A percentile compares a stretch with the other conserved stretches of the same genome.
phyloP scores from a whole-genome alignment of 2,888 invertebrate genomes.

The Diplazon laetatorius region DNA sequence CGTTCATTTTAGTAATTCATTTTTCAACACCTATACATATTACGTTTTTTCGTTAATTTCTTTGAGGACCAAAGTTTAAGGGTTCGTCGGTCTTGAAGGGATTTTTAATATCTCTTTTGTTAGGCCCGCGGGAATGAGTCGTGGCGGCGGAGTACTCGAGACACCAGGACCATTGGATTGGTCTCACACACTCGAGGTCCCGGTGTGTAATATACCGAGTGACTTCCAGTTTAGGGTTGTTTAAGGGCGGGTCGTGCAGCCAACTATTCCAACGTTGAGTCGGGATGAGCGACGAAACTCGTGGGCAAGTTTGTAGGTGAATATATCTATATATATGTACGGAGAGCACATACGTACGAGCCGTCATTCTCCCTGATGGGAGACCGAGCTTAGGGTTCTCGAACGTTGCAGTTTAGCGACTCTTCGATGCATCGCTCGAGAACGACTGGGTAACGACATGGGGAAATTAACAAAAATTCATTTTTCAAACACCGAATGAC shows the following conservation, averaged over 20 bases:
- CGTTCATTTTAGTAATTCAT: no score
- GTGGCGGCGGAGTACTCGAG: slow-evolving; percentile 52
- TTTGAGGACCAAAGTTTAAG: no score
- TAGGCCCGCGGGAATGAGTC: not conserved
- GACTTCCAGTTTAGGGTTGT: slow-evolving; percentile 78
- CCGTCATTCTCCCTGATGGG: slow-evolving; percentile 33
- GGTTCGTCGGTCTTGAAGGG: slow-evolving; percentile 7
- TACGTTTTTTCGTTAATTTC: no score
- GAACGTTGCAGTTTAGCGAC: slow-evolving; percentile 57
- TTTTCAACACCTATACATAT: no score
- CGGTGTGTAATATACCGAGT: slow-evolving; percentile 66
- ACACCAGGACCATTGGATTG: slow-evolving; percentile 76
- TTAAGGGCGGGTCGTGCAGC: slow-evolving; percentile 72
- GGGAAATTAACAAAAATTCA: no score
- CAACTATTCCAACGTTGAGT: slow-evolving; percentile 46
- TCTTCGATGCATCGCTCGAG: slow-evolving; percentile 40
- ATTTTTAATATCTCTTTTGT: slow-evolving; percentile 31
- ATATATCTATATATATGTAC: no score
- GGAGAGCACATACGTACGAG: no score
- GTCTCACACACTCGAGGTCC: slow-evolving; percentile 79
- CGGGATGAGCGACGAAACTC: slow-evolving; percentile 52
- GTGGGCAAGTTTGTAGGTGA: slow-evolving; percentile 2
- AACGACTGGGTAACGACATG: no score
- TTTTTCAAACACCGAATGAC: not conserved
- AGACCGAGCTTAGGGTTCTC: slow-evolving; percentile 36